Base-by-base conservation (phyloP, 2,797 vertebrate species). In the Poeciliopsis presidionis region DNA sequence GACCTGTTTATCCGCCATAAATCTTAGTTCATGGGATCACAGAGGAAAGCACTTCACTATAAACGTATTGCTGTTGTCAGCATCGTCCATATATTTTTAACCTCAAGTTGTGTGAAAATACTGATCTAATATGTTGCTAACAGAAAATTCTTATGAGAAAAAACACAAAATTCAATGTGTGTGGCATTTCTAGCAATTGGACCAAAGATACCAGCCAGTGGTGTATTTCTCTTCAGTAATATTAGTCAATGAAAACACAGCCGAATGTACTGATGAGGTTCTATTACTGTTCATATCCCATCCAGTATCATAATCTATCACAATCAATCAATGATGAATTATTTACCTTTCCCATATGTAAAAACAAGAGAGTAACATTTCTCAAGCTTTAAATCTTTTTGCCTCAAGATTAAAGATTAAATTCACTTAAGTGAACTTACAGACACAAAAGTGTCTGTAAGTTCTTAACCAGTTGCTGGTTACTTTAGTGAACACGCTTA, bases 1-100 rank as follows among this genome's bases (percentile, higher is more conserved):
- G 36, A 72, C 74, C 2, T 77, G 72, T 70, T 85, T 63, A 80
- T 72, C 33, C n/a, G n/a, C 4, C 73, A 57, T 61, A 69, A 80
- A 73, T n/a, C 55, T 46, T 5, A 63, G 9, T 3, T 2, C 39
- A 75, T 65, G 51, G 12, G 74, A 78, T 33, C 55, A 63, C 4
- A 69, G 3, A 36, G 12, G 8, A 71, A 70, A 78, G 9, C 16
- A 12, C 33, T 46, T 67, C 20, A 57, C 13, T 11, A 0, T 39
- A 46, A 47, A n/a, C 46, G 14, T n/a, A 73, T 61, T 55, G 16
- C 18, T n/a, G 49, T 55, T 76, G 77, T 85, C 51, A n/a, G 25
- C 28, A 22, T 73, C 36, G 65, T 74, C 75, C 16, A 51, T 47
- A 73, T 70, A 45, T 25, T 45, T 33, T 81, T 36, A 14, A 75